Percentiles rank a stretch among this genome's conserved stretches.
Evolutionary conservation across 2,797 vertebrate species (phyloP).

Genomic region (Merluccius polli): DNA sequence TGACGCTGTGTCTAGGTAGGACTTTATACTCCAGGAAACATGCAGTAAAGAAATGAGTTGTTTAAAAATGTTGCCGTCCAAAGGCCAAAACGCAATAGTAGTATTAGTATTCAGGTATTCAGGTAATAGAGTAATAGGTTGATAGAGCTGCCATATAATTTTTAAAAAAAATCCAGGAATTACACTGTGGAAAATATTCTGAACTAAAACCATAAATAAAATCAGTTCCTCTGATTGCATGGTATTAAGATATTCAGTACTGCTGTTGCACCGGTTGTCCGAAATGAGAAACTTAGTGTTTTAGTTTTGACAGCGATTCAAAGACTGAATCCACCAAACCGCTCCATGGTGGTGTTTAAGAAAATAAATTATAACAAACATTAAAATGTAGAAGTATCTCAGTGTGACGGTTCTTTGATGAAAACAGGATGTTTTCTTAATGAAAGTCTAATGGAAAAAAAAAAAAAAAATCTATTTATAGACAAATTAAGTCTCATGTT

Average conservation of each 20-base stretch:
- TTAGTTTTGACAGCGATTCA: not conserved
- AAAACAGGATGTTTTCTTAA: not conserved
- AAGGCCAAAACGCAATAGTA: not conserved
- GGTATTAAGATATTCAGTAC: conserved; percentile 12
- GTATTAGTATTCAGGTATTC: too few species aligned
- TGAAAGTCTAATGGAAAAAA: conserved; percentile 33
- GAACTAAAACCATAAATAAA: not conserved
- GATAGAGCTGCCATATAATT: not conserved
- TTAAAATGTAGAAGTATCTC: not conserved
- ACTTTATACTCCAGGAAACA: not conserved
- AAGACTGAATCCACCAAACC: not conserved
- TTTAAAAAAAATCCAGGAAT: not conserved
- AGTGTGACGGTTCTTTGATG: not conserved
- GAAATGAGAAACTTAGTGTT: not conserved
- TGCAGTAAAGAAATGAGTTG: not conserved
- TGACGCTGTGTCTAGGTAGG: not conserved
- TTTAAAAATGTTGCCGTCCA: not conserved
- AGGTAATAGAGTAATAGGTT: not conserved
- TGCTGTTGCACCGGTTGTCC: not conserved
- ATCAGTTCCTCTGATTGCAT: not conserved
- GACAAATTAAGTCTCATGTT: conserved; percentile 29
- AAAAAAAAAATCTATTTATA: conserved; percentile 1
- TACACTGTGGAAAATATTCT: not conserved
- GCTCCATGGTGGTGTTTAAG: not conserved
- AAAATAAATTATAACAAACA: not conserved